Base-by-base conservation (phyloP, 1,140 invertebrate species). In the Drosophila lacertosa region DNA sequence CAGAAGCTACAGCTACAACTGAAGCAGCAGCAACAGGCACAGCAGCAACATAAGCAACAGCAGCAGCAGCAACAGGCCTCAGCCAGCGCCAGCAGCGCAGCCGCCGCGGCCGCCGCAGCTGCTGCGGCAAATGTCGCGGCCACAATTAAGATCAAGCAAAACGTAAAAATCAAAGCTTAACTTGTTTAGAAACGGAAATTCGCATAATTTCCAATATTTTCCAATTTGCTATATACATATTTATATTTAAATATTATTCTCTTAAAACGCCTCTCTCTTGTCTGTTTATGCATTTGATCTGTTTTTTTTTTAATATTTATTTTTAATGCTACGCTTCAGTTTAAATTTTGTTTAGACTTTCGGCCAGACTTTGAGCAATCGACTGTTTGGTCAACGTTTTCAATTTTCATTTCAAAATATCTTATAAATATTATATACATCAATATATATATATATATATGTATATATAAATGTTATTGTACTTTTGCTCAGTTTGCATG, bases 61-160 rank as follows among this genome's bases (percentile, higher is more conserved):
- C 75, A 75, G 63, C 81, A 77, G 50, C 75, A 75, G 64, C 82
- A 77, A 73, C 80, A 83, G 55, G 81, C 83, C 39, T 72, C 82
- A 13, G 65, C 26, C 48, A 69, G 48, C 40, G 83, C 77, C 13
- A 67, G 47, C 59, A 71, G 73, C 57, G 69, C 62, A 67, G 63
- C 63, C 47, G 74, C 82, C 20, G 78, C 82, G 69, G 84, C 77
- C 18, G 81, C 78, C 44, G 80, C 79, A 59, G 75, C 80, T 45
- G 76, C 82, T 66, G 79, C 78, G 44, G 83, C 83, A 45, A 89
- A 84, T 83, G 89, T 89, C 45, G 81, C 81, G 20, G 81, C 82
- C 60, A 84, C 81, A 69, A 90, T 90, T 80, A 90, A 90, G 76
- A 90, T 90, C 54, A 91, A 91, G 88, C 89, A 90, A 91, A 91